phyloP scores from a whole-genome alignment of 2,797 vertebrate species.

The Pelochelys cantorii region DNA sequence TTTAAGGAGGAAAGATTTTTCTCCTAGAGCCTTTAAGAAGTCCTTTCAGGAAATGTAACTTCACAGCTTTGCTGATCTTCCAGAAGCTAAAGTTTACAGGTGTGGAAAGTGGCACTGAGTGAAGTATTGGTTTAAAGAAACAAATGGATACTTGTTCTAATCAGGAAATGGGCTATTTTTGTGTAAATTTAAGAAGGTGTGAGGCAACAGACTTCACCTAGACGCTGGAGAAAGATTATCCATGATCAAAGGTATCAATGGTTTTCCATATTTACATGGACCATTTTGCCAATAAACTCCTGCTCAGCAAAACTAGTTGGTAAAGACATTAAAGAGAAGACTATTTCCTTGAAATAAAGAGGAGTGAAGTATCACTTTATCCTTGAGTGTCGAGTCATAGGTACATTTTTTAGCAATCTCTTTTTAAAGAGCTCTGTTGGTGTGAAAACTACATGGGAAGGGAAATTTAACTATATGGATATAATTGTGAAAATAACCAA shows the following conservation, averaged over 20 bases:
- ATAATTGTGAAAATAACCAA: neutral
- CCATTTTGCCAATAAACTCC: conserved; percentile 26
- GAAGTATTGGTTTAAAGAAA: neutral
- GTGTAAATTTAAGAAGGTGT: conserved; percentile 3
- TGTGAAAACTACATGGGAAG: neutral
- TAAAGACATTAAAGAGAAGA: neutral
- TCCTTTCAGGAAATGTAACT: conserved; percentile 26
- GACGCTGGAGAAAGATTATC: conserved; percentile 2
- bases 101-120: conserved; percentile 44
- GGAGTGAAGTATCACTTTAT: neutral
- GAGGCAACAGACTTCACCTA: conserved; percentile 34
- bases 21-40: neutral
- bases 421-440: neutral
- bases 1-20: neutral
- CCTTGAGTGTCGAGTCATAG: neutral
- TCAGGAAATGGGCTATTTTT: conserved; percentile 50
- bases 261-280: neutral
- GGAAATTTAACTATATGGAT: neutral
- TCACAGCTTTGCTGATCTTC: conserved; percentile 43
- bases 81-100: neutral
- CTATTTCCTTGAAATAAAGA: neutral
- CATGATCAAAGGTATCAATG: neutral
- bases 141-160: conserved; percentile 5
- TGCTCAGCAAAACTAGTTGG: conserved; percentile 25
- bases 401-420: neutral